Evolutionary conservation across 2,888 invertebrate species (phyloP), one percentile per base, ranked within the genome.

Genomic region (Teleiodes luculella): DNA sequence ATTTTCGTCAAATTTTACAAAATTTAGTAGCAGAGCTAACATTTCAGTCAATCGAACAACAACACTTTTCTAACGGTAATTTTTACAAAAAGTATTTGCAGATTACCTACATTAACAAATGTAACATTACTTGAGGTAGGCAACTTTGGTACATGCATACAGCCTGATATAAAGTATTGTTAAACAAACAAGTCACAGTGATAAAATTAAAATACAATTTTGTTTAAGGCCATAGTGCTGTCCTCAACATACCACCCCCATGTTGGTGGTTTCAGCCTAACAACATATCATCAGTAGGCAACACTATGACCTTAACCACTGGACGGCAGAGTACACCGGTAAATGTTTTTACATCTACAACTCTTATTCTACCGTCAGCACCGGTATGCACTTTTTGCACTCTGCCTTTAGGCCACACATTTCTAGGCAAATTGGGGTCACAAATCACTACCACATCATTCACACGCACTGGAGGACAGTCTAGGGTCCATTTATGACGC

Each of bases 401-500:
- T 7, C 39, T 33, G 7, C 56, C 58, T 30, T 35, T 30, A n/a
- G 56, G 56, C 58, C 58, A 59, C 3, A 46, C 47, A 36, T 47
- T 50, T n/a, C 56, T 33, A 1, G 49, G 53, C 13, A 14, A 11
- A 24, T 7, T 11, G 6, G 1, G 11, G 11, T 43, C 43, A 16
- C 14, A 7, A 5, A 43, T 43, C 16, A 43, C 13, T 11, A 43
- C 43, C 10, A 43, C 24, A 43, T 43, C 43, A 24, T 24, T 13
- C 4, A 11, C 24, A 4, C 16, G 13, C 16, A 43, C 20, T 3
- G 39, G 14, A 3, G 39, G 16, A 11, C 1, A 7, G 11, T 11
- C 16, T 24, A n/a, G 10, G 11, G 16, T 20, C 24, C 24, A 18
- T 24, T 43, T 43, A 2, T 24, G 20, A 4, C 24, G 13, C 4